Base-by-base conservation (phyloP, 2,113 vertebrate genomes). In the Blennius ocellaris region DNA sequence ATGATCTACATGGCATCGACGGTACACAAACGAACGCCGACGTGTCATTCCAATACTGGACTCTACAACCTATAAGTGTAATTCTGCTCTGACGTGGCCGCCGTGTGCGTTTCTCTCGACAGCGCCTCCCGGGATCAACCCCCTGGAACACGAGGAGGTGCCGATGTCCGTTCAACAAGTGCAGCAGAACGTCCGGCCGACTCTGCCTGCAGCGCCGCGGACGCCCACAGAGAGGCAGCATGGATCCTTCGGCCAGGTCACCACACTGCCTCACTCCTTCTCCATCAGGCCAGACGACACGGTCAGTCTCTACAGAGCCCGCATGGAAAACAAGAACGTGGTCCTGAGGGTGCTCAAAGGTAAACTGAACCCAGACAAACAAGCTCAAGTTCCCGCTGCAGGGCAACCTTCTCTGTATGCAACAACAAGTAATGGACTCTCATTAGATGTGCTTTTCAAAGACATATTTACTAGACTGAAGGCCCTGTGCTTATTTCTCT, bases 121-220 rank as follows among this genome's bases (percentile, higher is more conserved):
- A 94, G 94, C 93, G 0, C 94, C 94, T 9, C 44, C 86, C 1
- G 92, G 93, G 16, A 55, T 95, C 8, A 90, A 95, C 80, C 85
- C 91, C 2, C 67, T 94, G 49, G 94, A 93, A 54, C 89, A 93
- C 5, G 94, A 95, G 51, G 89, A 67, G 69, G 53, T 94, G 63
- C 85, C 86, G 0, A 90, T 94, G 90, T 86, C 83, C 5, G 62
- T 76, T 17, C 82, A 83, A 60, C 59, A 59, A 12, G 65, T 47
- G 52, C 74, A 3, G 11, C 69, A 15, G 36, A 64, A 61, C 1
- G 40, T 45, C 11, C 74, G 8, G 21, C 62, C 78, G 0, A 3
- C 7, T 5, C n/a, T 14, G 16, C 6, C 83, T 41, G 87, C 3
- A 76, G 62, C 30, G 6, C 82, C 64, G 0, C 78, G 58, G 6